Conservation (phyloP, 1,140 invertebrate genomes). For the Mya arenaria region DNA sequence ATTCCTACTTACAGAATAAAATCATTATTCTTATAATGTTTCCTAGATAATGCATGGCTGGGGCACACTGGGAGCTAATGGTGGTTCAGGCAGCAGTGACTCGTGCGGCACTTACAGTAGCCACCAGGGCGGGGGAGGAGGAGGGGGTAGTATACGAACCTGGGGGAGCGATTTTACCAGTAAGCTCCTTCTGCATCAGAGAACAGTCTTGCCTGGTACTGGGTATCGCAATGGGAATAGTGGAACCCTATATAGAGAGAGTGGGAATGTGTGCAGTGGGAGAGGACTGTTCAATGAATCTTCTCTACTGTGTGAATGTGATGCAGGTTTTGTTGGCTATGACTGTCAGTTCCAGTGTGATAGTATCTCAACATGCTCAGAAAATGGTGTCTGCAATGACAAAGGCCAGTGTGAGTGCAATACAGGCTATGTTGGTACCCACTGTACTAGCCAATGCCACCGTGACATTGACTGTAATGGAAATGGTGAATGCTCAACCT, state of each 20-base stretch:
- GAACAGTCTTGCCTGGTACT: conserved; percentile 50
- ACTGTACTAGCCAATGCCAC: conserved; percentile 68
- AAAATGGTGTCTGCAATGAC: conserved; percentile 65
- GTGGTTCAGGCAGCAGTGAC: conserved; percentile 55
- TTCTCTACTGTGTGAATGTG: conserved; percentile 57
- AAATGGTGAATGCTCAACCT: conserved; percentile 66
- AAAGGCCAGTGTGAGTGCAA: conserved; percentile 68
- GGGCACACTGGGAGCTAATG: conserved; percentile 63
- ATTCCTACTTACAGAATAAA: no score
- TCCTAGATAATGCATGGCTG: conserved; percentile 67
- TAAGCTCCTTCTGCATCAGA: conserved; percentile 59
- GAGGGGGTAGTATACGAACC: conserved; percentile 69
- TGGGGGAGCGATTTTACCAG: conserved; percentile 60
- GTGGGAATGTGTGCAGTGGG: conserved; percentile 61
- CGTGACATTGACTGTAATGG: conserved; percentile 62
- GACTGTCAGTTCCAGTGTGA: conserved; percentile 71
- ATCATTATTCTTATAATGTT: no score
- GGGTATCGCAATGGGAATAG: conserved; percentile 34
- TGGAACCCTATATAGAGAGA: conserved; percentile 48
- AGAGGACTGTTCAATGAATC: conserved; percentile 59
- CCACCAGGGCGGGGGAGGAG: conserved; percentile 68
- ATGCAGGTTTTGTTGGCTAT: conserved; percentile 58
- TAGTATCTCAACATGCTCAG: conserved; percentile 49
- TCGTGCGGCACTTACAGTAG: conserved; percentile 33
- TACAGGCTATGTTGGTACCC: conserved; percentile 66